Conservation (phyloP, 2,113 vertebrate genomes). For the Electrona antarctica region DNA sequence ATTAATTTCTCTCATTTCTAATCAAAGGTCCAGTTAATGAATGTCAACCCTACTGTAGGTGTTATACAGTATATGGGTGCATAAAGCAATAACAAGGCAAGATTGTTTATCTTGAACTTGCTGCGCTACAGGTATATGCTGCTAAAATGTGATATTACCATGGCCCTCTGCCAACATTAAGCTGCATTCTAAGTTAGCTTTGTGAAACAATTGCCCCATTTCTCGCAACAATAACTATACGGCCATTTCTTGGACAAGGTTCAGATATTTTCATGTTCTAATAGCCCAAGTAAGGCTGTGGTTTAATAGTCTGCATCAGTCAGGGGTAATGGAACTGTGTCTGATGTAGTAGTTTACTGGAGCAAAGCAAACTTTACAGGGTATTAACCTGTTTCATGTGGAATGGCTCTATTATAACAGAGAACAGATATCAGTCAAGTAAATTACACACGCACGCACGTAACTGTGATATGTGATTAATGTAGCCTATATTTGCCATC, state of each 20-base stretch:
- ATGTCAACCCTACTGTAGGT: no score
- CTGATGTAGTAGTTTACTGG: slow-evolving; percentile 14
- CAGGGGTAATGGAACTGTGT: slow-evolving; percentile 21
- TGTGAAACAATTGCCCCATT: slow-evolving; percentile 49
- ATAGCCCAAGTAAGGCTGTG: slow-evolving; percentile 49
- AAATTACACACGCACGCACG: slow-evolving; percentile 27
- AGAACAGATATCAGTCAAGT: slow-evolving; percentile 23
- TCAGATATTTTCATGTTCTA: slow-evolving; percentile 54
- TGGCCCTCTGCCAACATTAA: slow-evolving; percentile 16
- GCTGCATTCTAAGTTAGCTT: slow-evolving; percentile 29
- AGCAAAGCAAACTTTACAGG: slow-evolving; percentile 34
- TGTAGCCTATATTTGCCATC: no score
- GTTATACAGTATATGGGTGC: not conserved
- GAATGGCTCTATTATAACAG: slow-evolving; percentile 22
- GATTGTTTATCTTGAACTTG: slow-evolving; percentile 14
- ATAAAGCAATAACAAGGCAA: slow-evolving; percentile 7
- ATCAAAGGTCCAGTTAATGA: slow-evolving; percentile 11
- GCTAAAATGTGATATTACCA: slow-evolving; percentile 24
- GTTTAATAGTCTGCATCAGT: slow-evolving; percentile 38
- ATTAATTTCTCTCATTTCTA: not conserved
- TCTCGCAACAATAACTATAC: slow-evolving; percentile 45
- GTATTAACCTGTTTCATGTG: slow-evolving; percentile 36
- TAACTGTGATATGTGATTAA: no score
- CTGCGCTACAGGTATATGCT: slow-evolving; percentile 16
- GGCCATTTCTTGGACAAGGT: slow-evolving; percentile 45